Evolutionary conservation across 1,140 invertebrate species (phyloP), one percentile per base, ranked within the genome.

Genomic region (Penaeus vannamei): DNA sequence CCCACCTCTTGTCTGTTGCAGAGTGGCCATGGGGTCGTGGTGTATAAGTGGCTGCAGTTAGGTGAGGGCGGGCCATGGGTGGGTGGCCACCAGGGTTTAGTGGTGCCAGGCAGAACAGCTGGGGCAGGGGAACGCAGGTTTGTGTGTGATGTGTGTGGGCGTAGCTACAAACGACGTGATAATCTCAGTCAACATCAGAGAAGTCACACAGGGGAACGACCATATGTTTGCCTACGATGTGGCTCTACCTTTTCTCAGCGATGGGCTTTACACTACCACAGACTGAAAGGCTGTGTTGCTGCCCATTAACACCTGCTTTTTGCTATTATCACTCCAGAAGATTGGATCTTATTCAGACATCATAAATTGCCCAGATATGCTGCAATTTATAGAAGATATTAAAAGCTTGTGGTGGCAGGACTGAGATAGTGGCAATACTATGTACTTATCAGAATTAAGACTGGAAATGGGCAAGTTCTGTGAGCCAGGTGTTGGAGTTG

Each of bases 171-270:
- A 5, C 92, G 92, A 29, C 92, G 92, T 76, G 92, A 92, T 36
- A 91, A 93, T 81, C 84, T 93, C 20, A 92, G 92, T 66, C 90
- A 92, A n/a, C 93, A 93, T 83, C 89, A 92, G 62, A 90, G 92
- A 76, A 93, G 93, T 32, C 94, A 94, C 89, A 93, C 93, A n/a
- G 93, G 93, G 5, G 92, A 93, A 76, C 86, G 91, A 23, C 91
- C 91, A 26, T 91, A 91, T 85, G 90, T 90, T 53, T 91, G 91
- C 72, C 61, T 76, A 42, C 82, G 81, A 42, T 91, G 91, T 85
- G 89, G 89, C n/a, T 86, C 90, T 14, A 81, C 87, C 59, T 91
- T 91, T 79, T 91, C 91, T 32, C 88, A 89, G 76, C 88, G 88
- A 22, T 89, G 88, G 88, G 88, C 88, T 23, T 62, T 89, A 29